Base-by-base conservation (phyloP, 2,797 vertebrate species). In the Oreochromis mossambicus region DNA sequence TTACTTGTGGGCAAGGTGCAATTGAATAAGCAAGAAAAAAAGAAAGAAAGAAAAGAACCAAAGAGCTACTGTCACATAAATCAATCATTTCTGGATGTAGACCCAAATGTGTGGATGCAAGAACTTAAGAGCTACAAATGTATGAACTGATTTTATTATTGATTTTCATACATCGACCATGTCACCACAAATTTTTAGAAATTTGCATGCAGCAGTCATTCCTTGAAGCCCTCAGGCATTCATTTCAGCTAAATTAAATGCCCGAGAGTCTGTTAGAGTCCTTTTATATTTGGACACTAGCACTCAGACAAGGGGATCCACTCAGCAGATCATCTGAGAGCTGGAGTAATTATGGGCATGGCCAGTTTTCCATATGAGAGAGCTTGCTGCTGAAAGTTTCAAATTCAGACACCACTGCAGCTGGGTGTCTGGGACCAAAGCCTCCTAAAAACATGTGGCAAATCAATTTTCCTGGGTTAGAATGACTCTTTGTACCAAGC, bases 401-500 rank as follows among this genome's bases (percentile, higher is more conserved):
- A 92, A 89, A 90, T 86, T 55, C 58, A 90, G 87, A 89, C 90
- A 93, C 83, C 85, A 34, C 75, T 92, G 83, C 86, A 93, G 86
- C 86, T 90, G 90, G 86, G 83, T 89, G 91, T 93, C 88, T 93
- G 92, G 78, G 81, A 84, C 87, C 76, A 84, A 88, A 92, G 85
- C 81, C 70, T 91, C 83, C 14, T 12, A 88, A 89, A 88, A 88
- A 50, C 89, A 92, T 92, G 91, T 92, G 91, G 90, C 89, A 87
- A 93, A 94, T 91, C 81, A 82, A 86, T 92, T 92, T 52, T 83
- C 81, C 82, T 84, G 56, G 87, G 84, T 89, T 89, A 88, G 79
- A 92, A 89, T 77, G 78, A 56, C 58, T 87, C 81, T 88, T 85
- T 87, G 81, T 85, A 86, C 82, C 61, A 84, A 89, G 76, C 70